These are phyloP conservation scores for Zaprionus gabonicus DNA, from an alignment of 1,140 invertebrate species.

Conservation along the genomic window DNA sequence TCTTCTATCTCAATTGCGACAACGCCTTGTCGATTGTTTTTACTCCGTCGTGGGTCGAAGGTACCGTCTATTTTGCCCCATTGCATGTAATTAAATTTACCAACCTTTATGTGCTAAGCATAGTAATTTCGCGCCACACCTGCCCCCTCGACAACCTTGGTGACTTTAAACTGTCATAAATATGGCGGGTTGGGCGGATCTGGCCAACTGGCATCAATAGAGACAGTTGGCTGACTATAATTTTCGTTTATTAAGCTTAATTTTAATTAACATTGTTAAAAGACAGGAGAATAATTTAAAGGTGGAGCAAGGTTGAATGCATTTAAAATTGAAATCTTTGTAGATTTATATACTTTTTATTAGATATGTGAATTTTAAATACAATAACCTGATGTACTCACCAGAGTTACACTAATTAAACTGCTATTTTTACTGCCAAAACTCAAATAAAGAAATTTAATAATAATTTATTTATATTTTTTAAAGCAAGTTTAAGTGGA, in stretches of 20 bases:
- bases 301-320: not conserved
- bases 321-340: too few species aligned
- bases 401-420: too few species aligned
- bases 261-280: constrained; percentile 53
- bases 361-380: too few species aligned
- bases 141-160: not conserved
- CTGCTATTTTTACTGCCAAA: too few species aligned
- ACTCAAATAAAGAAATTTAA: too few species aligned
- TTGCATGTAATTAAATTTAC: constrained; percentile 78
- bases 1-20: constrained; percentile 28
- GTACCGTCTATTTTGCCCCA: constrained; percentile 28
- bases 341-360: too few species aligned
- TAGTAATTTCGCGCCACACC: constrained; percentile 60
- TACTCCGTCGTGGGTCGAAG: constrained; percentile 6
- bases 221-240: constrained; percentile 50
- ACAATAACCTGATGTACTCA: too few species aligned
- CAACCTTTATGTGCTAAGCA: constrained; percentile 78
- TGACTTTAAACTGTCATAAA: constrained; percentile 35
- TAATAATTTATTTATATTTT: too few species aligned
- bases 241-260: constrained; percentile 73
- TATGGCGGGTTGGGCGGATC: constrained; percentile 5
- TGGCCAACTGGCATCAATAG: constrained; percentile 32
- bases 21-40: constrained; percentile 57
- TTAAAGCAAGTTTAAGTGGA: too few species aligned
- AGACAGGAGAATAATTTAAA: not conserved